A percentile compares a stretch with the other conserved stretches of the same genome.
phyloP scores from a whole-genome alignment of 2,888 invertebrate species.

The Syrphus vitripennis region DNA sequence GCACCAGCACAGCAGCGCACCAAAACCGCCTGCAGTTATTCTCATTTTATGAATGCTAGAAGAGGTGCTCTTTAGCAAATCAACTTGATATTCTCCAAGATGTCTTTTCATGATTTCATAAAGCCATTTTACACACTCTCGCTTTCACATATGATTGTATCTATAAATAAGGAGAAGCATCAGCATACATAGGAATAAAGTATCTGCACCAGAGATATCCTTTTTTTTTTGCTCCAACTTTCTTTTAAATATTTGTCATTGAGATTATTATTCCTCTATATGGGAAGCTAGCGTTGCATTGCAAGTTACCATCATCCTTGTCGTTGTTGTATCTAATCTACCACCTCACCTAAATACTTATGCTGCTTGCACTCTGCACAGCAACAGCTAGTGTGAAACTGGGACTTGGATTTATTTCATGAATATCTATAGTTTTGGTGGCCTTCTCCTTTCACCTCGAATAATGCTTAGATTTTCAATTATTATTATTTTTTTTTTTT shows the following conservation, averaged over 20 bases:
- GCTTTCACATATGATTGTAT: constrained; percentile 29
- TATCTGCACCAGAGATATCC: constrained; percentile 38
- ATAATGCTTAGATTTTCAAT: constrained; percentile 53
- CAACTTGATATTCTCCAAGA: constrained; percentile 67
- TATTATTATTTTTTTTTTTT: background rate
- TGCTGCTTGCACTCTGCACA: background rate
- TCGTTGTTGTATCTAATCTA: background rate
- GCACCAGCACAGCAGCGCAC: background rate
- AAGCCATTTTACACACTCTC: constrained; percentile 59
- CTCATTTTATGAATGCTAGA: constrained; percentile 60
- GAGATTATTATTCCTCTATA: constrained; percentile 58
- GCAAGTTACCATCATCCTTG: constrained; percentile 1
- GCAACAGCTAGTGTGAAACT: constrained; percentile 50
- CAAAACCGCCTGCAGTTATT: constrained; percentile 56
- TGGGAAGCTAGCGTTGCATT: constrained; percentile 31
- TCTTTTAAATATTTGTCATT: constrained; percentile 68
- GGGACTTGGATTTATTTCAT: constrained; percentile 12
- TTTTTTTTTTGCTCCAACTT: constrained; percentile 6
- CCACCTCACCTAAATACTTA: constrained; percentile 1
- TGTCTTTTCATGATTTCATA: constrained; percentile 68
- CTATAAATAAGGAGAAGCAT: background rate
- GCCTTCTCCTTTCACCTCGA: constrained; percentile 68
- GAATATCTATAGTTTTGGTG: constrained; percentile 25
- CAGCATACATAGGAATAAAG: constrained; percentile 1
- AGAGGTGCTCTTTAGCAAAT: constrained; percentile 65